Conservation (phyloP, 1,140 invertebrate genomes). For the Periplaneta americana region DNA sequence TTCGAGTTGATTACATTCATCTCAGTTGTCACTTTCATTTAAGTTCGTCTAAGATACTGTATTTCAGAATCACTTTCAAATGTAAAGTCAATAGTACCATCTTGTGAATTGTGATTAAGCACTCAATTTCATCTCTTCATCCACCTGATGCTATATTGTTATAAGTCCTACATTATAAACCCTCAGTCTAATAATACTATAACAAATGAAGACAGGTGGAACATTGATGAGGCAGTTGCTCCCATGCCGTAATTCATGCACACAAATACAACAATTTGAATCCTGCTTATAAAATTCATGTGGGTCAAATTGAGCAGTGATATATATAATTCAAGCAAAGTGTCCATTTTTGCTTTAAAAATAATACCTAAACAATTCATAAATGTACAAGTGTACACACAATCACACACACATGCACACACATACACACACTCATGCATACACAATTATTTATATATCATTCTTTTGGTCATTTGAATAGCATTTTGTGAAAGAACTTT, state of each 20-base stretch:
- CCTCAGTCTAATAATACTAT: neutral
- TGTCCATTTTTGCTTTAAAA: neutral
- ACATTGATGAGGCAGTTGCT: neutral
- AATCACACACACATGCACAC: neutral
- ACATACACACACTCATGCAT: neutral
- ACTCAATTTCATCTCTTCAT: neutral
- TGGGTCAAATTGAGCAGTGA: neutral
- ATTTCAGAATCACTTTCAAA: too few species aligned
- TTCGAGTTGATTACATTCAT: too few species aligned
- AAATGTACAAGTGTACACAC: neutral
- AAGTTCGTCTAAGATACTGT: too few species aligned
- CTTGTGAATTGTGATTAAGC: neutral
- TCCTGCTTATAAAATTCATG: neutral
- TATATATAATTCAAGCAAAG: neutral
- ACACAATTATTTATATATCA: neutral
- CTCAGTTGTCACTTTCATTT: too few species aligned
- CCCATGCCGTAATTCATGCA: neutral
- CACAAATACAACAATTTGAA: neutral
- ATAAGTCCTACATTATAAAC: neutral
- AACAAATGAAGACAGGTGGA: neutral
- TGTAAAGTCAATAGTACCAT: too few species aligned
- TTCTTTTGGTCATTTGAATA: neutral
- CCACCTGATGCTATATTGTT: neutral
- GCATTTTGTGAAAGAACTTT: neutral
- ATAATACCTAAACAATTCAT: neutral